Base-by-base conservation (phyloP, 2,797 vertebrate species). In the Ptychobarbus kaznakovi region DNA sequence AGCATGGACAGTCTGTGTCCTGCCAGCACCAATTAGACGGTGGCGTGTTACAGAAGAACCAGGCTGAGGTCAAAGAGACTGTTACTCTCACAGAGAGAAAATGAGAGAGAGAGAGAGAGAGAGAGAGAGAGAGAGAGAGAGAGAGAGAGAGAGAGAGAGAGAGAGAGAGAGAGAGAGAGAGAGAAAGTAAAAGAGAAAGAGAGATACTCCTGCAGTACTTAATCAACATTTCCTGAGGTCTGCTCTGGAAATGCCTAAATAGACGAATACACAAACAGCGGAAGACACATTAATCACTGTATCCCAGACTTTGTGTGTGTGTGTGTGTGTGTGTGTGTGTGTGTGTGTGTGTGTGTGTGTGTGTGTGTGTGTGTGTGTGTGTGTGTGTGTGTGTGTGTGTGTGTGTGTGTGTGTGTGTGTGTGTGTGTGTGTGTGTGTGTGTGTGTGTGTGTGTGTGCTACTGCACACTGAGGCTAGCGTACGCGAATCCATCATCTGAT, bases 21-120 rank as follows among this genome's bases (percentile, higher is more conserved):
- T 93, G 92, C 93, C 92, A 94, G 91, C 77, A 69, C 90, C 93
- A 92, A 93, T 95, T 94, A 93, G 89, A 90, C 86, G 28, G 82
- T 88, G 92, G 90, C 82, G 84, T 90, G 87, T 92, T 91, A 83
- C n/a, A 74, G 85, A 87, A 82, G 87, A 89, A 89, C 86, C 86
- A 91, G 90, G 88, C 86, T 91, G 88, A 92, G 93, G 93, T 94
- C 92, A 92, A 92, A 91, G 89, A 93, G 87, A 90, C 88, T 91
- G 86, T 90, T 89, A 81, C 82, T 93, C 88, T 82, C 75, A 82
- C 72, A 68, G 85, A 46, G 42, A 77, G 61, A 44, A 66, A 61
- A 76, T 66, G 82, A 78, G 70, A 28, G 8, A 42, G n/a, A 83
- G 58, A 53, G 61, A 68, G 32, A 72, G 18, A 84, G 66, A 69